A percentile compares a stretch with the other conserved stretches of the same genome.
These are phyloP conservation scores for Lepus timidus DNA, from an alignment of 2,113 vertebrate species.

Conservation along the genomic window DNA sequence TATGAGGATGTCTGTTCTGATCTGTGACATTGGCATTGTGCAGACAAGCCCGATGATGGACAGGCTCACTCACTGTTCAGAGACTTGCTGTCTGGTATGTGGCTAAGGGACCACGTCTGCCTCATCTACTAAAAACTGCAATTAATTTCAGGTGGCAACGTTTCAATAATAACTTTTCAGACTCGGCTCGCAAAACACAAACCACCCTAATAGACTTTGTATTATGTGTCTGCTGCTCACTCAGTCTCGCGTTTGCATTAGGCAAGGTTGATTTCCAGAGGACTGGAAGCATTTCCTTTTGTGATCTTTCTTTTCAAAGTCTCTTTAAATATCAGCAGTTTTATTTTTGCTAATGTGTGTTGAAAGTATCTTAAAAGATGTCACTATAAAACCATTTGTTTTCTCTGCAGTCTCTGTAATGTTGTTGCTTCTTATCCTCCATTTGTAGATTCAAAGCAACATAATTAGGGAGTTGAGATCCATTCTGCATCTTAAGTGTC, in stretches of 20 bases:
- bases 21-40: neutral
- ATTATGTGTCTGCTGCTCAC: conserved; percentile 61
- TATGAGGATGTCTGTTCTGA: neutral
- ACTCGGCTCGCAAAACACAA: conserved; percentile 67
- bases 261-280: conserved; percentile 17
- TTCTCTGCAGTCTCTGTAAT: conserved; percentile 11
- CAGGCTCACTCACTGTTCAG: neutral
- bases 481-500: neutral
- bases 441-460: conserved; percentile 29
- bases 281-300: conserved; percentile 66
- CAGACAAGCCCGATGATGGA: neutral
- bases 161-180: conserved; percentile 80
- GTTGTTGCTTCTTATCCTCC: neutral
- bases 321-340: conserved; percentile 62
- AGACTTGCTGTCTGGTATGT: conserved; percentile 53
- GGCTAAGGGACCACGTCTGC: conserved; percentile 47
- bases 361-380: conserved; percentile 11
- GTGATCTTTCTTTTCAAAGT: conserved; percentile 42
- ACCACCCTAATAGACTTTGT: conserved; percentile 59
- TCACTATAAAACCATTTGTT: neutral
- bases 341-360: conserved; percentile 8
- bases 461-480: neutral
- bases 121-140: conserved; percentile 63
- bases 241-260: conserved; percentile 61
- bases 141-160: conserved; percentile 77